Evolutionary conservation across 1,140 invertebrate genomes (phyloP).

Genomic region (Gryllus bimaculatus): DNA sequence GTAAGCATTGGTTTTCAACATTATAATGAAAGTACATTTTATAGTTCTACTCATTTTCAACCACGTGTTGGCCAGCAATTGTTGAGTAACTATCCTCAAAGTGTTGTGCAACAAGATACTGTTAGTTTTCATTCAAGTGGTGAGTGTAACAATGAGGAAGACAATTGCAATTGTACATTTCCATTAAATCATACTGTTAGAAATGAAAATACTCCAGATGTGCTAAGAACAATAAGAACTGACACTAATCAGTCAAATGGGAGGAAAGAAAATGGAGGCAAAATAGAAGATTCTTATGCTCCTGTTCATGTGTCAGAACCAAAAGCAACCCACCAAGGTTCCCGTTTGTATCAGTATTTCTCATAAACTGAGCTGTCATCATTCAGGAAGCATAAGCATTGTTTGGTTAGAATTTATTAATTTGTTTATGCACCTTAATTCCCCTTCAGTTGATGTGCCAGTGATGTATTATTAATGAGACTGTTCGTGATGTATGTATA

Average conservation of each 20-base stretch:
- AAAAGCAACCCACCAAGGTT: constrained; percentile 16
- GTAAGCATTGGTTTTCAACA: constrained; percentile 22
- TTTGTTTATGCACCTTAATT: no score
- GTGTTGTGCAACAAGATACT: background rate
- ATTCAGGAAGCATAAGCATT: no score
- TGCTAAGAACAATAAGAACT: constrained; percentile 11
- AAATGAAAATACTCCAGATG: constrained; percentile 14
- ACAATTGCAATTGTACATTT: background rate
- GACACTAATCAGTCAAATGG: background rate
- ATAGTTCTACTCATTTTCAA: background rate
- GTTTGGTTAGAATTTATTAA: no score
- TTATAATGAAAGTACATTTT: background rate
- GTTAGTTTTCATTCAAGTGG: background rate
- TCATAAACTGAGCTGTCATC: constrained; percentile 11
- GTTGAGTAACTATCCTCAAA: background rate
- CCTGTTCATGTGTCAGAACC: constrained; percentile 23
- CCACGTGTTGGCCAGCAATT: background rate
- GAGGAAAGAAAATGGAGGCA: constrained; percentile 16
- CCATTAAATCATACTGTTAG: background rate
- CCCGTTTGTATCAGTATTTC: constrained; percentile 25
- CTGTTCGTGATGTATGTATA: no score
- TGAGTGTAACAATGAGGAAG: background rate
- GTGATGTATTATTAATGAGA: no score
- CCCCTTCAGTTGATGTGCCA: no score
- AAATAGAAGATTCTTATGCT: constrained; percentile 27